Conservation (phyloP, 2,113 vertebrate species). For the Ailurus styani region DNA sequence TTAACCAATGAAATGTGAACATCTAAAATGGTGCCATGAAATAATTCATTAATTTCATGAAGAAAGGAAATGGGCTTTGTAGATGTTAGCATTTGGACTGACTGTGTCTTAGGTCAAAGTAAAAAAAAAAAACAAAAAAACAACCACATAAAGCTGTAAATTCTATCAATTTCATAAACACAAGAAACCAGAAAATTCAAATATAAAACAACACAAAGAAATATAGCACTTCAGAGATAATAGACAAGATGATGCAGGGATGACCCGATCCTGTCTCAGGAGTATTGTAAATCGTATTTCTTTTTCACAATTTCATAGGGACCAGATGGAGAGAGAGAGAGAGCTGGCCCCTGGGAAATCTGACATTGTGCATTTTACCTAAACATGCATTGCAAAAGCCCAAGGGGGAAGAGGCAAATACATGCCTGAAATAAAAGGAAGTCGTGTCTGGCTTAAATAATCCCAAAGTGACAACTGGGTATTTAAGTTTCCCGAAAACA, state of each 20-base stretch:
- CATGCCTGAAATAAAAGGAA: background rate
- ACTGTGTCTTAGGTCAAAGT: background rate
- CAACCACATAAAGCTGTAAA: background rate
- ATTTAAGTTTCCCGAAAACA: background rate
- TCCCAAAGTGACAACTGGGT: background rate
- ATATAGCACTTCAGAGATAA: background rate
- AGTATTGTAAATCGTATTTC: background rate
- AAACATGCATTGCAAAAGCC: background rate
- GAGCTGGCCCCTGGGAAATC: background rate
- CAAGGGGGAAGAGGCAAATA: background rate
- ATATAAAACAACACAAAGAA: background rate
- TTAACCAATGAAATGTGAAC: background rate
- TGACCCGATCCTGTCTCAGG: background rate
- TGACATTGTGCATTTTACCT: background rate
- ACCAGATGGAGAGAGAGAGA: background rate
- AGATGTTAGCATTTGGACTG: background rate
- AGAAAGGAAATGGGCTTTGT: background rate
- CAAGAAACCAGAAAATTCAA: background rate
- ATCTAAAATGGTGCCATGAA: background rate
- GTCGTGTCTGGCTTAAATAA: background rate
- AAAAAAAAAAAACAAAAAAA: background rate
- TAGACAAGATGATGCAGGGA: background rate
- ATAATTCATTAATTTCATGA: background rate
- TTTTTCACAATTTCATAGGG: constrained; percentile 23
- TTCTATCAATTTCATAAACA: background rate